Percentiles rank a stretch among this genome's conserved stretches.
Conservation (phyloP, 1,140 invertebrate genomes). For the Zaprionus kolodkinae region DNA sequence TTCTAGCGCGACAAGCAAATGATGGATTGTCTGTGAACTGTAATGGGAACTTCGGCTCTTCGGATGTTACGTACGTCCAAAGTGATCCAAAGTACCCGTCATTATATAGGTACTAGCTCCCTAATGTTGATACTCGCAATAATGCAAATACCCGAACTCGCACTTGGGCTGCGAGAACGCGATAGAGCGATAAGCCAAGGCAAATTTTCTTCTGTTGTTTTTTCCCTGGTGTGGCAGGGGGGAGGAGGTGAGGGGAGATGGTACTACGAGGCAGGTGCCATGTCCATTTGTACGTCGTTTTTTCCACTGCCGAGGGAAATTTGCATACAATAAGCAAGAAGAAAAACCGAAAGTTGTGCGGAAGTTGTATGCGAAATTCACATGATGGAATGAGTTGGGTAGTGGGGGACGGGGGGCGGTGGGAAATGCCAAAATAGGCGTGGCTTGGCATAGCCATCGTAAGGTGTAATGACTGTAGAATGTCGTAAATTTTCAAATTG, state of each 20-base stretch:
- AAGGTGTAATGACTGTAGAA: conserved; percentile 80
- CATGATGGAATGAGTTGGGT: conserved; percentile 27
- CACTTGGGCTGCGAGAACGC: conserved; percentile 8
- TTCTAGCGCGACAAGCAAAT: neutral
- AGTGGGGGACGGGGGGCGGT: too few species aligned
- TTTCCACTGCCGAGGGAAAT: conserved; percentile 53
- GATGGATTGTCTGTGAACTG: neutral
- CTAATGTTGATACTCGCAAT: conserved; percentile 43
- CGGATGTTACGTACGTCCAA: conserved; percentile 41
- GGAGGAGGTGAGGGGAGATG: neutral
- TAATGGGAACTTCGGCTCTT: neutral
- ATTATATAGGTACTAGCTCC: conserved; percentile 34
- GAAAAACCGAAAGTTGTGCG: conserved; percentile 9
- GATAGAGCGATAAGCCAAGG: conserved; percentile 52
- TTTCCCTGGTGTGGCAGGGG: neutral
- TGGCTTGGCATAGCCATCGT: conserved; percentile 49
- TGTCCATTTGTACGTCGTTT: conserved; percentile 36
- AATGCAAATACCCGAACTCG: conserved; percentile 46
- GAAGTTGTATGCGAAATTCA: conserved; percentile 5
- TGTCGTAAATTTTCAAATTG: conserved; percentile 81
- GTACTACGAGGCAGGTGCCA: conserved; percentile 10
- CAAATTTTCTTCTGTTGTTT: conserved; percentile 52
- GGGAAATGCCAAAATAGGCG: conserved; percentile 41
- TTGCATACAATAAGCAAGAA: conserved; percentile 64
- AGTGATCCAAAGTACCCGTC: conserved; percentile 39